Conservation (phyloP, 2,797 vertebrate species). For the Galago senegalensis region DNA sequence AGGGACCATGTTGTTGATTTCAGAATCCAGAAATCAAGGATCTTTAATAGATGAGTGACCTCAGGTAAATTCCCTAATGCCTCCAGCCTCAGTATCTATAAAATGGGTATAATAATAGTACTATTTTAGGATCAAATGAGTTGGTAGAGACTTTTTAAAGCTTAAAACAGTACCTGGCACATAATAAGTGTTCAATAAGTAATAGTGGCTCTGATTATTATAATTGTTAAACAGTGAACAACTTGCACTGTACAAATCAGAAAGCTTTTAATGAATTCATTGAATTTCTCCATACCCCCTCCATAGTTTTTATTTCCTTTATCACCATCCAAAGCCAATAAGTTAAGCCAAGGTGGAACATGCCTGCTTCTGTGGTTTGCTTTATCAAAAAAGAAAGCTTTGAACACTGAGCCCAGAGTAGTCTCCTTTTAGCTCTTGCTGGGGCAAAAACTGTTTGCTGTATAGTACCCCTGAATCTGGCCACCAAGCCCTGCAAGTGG, state of each 20-base stretch:
- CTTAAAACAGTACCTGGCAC: not conserved
- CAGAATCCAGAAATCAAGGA: conserved; percentile 39
- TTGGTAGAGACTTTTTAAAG: not conserved
- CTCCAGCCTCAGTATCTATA: conserved; percentile 1
- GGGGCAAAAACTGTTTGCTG: not conserved
- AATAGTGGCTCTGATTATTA: not conserved
- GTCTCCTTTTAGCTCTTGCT: conserved; percentile 12
- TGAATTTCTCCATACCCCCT: conserved; percentile 14
- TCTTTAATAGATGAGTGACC: conserved; percentile 21
- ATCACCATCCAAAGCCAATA: not conserved
- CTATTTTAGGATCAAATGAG: conserved; percentile 35
- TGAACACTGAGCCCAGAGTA: not conserved
- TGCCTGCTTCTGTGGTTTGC: not conserved
- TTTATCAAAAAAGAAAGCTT: conserved; percentile 13
- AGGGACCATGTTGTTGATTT: conserved; percentile 37
- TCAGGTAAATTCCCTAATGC: conserved; percentile 45
- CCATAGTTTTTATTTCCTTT: conserved; percentile 2
- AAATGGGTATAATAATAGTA: not conserved
- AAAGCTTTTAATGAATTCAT: conserved; percentile 41
- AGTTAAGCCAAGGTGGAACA: not conserved
- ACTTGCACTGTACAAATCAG: conserved; percentile 28
- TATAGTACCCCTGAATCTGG: not conserved
- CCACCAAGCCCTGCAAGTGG: not conserved
- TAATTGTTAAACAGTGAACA: not conserved
- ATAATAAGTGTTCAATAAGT: not conserved